These are phyloP conservation scores for Zosterops lateralis DNA, from an alignment of 2,113 vertebrate genomes.

Conservation along the genomic window DNA sequence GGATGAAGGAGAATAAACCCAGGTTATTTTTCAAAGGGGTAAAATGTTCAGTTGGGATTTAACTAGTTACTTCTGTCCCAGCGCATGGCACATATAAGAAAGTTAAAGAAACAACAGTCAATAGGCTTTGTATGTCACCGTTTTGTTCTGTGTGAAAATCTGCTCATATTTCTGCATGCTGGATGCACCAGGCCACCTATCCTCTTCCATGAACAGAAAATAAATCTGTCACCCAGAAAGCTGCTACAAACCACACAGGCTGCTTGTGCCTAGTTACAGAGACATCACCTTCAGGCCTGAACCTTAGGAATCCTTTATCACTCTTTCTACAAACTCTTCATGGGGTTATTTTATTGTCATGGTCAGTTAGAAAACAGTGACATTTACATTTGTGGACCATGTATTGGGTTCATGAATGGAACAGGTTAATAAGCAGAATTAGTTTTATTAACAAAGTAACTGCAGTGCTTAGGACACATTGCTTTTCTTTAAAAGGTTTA, in stretches of 20 bases:
- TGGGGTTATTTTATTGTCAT: not conserved
- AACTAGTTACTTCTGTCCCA: not conserved
- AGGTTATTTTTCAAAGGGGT: accelerated
- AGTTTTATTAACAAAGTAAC: not conserved
- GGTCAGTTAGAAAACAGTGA: not conserved
- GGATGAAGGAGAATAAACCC: not conserved
- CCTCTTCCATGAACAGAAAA: not conserved
- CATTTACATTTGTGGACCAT: not conserved
- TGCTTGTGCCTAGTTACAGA: not conserved
- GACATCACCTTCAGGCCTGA: not conserved
- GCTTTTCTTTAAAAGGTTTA: not conserved
- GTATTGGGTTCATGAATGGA: not conserved
- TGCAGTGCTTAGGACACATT: not conserved
- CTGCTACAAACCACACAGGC: not conserved
- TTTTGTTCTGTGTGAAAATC: not conserved
- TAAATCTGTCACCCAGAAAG: not conserved
- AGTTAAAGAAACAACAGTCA: not conserved
- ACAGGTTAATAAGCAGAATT: not conserved
- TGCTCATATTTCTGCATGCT: accelerated
- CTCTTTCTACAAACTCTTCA: not conserved
- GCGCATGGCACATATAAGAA: accelerated
- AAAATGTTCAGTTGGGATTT: not conserved
- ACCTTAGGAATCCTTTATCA: not conserved
- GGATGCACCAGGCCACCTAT: not conserved
- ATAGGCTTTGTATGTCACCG: not conserved